Base-by-base conservation (phyloP, 2,113 vertebrate genomes). In the Thymallus thymallus region DNA sequence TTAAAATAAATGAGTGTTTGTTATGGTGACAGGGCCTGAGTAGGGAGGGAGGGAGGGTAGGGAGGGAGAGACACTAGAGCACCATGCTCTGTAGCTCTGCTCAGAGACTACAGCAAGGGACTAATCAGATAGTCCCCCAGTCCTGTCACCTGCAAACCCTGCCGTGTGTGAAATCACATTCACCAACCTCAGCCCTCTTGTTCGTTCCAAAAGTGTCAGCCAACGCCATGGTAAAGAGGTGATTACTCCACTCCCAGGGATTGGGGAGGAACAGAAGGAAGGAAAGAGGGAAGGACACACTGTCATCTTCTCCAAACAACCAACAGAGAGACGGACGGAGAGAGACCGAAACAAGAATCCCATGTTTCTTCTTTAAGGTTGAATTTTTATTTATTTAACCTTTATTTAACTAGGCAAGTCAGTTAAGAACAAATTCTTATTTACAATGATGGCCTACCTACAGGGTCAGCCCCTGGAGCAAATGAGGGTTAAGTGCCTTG, bases 141-240 rank as follows among this genome's bases (percentile, higher is more conserved):
- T n/a, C 62, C 73, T 71, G 51, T 71, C 68, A 84, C 86, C 80
- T 74, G 68, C 73, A 71, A 80, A 76, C 26, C 75, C 70, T 69
- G 55, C 77, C 75, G 32, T 10, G 73, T 71, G 56, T 83, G 79
- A 81, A 80, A 73, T 82, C 76, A 71, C 55, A 69, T 69, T 64
- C 65, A 46, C 70, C 46, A 32, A 61, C 72, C 76, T 66, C 69
- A 24, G 63, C 62, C 30, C 58, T 30, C 62, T 65, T 71, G 24
- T 68, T 74, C 73, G 26, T 46, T 73, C 74, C 66, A 66, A 46
- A 75, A 77, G 71, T 60, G 66, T 64, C 56, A 75, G 32, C 64
- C 29, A 23, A 23, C 5, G 69, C 77, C 72, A 74, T 68, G n/a
- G 26, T 66, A 41, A 73, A 61, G 51, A 56, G 69, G 65, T 68